Base-by-base conservation (phyloP, 2,113 vertebrate species). In the Pomatostomus ruficeps region DNA sequence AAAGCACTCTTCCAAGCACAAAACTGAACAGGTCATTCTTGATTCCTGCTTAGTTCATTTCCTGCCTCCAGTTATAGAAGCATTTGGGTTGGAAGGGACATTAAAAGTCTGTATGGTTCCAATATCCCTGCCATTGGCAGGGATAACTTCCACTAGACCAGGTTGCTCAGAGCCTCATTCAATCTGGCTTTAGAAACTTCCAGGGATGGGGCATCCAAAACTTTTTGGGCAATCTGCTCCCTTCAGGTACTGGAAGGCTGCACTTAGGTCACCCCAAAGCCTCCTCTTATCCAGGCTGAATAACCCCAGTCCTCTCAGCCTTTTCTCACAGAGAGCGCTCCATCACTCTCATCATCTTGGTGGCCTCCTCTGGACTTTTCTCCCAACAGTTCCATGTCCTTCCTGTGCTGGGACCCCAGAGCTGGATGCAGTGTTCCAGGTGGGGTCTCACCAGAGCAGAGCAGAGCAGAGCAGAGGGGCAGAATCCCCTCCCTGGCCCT, bases 361-460 rank as follows among this genome's bases (percentile, higher is more conserved):
- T 21, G 16, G 1, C 58, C 29, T 23, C 15, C 29, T 66, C 35
- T 35, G 51, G 35, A 40, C n/a, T n/a, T n/a, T n/a, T 19, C 25
- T 8, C 7, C 25, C 20, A 5, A 2, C 29, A 57, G 12, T 0
- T 42, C 29, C 8, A 2, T 14, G 8, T 11, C 19, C 12, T 48
- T 2, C 42, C 24, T 12, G 10, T 55, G n/a, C 58, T 13, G 42
- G 23, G 4, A 12, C 12, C 12, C 42, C 59, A 74, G 29, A 11
- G 35, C 35, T 66, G 82, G 29, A 1, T 65, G 59, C 42, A 55
- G 42, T 2, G 20, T 16, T 48, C 42, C 59, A 74, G 49, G 23
- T 73, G 68, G 40, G 48, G 2, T n/a, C 70, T 65, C n/a, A 55
- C 0, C 66, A 73, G 40, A 54, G 68, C 38, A 72, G 80, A 72